Base-by-base conservation (phyloP, 2,797 vertebrate genomes). In the Neoniphon sammara region DNA sequence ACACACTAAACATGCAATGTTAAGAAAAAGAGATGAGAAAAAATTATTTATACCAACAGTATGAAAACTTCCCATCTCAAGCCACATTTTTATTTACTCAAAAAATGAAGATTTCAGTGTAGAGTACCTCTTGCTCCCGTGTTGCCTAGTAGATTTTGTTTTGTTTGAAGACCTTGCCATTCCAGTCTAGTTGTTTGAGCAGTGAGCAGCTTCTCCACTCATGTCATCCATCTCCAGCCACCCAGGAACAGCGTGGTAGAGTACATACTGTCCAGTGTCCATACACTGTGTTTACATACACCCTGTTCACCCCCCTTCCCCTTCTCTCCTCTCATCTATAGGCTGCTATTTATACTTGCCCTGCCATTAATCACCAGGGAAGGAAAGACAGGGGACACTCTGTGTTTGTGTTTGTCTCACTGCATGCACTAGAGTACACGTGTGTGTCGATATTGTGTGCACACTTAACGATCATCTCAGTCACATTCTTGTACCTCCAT, bases 301-400 rank as follows among this genome's bases (percentile, higher is more conserved):
- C 25, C 17, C 39, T 23, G n/a, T 23, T 4, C 31, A 50, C 54
- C 27, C 17, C 7, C 53, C 31, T 36, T 46, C 30, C 4, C 15
- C 21, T 30, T 44, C 50, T 25, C 10, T 44, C 36, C 44, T 31
- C 23, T 59, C 65, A 73, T 47, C 42, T 31, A 60, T 39, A 61
- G 7, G 46, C 67, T 52, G 57, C 67, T 70, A 60, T 70, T 70
- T 60, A 70, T 60, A 61, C 31, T n/a, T 20, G 17, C 57, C 47
- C 47, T 39, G 56, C 31, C 21, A 52, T 70, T 70, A 15, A 57
- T 65, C 60, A 54, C 46, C 20, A 30, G 52, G 20, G 54, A 62
- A 55, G 2, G 49, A 25, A 14, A 47, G 25, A 39, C 3, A 2
- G 8, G 60, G 59, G 59, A 46, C 52, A 55, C 27, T 27, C 46